Percentiles rank a stretch among this genome's conserved stretches.
Evolutionary conservation across 2,113 vertebrate genomes (phyloP).

Genomic region (Rhadina sibilatrix): DNA sequence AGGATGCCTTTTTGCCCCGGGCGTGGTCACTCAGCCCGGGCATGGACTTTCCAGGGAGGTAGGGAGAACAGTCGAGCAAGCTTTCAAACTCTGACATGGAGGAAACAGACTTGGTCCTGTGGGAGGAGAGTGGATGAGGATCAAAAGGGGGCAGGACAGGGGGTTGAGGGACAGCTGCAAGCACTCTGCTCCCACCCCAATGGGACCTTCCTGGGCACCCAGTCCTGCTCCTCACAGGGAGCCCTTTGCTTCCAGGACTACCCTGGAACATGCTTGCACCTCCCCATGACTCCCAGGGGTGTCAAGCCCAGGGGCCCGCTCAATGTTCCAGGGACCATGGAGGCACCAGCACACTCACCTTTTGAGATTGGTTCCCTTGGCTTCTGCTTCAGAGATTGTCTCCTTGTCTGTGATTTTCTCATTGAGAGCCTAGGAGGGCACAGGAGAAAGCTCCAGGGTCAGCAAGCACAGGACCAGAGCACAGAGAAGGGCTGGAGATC

Average conservation of each 20-base stretch:
- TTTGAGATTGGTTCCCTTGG: constrained; percentile 81
- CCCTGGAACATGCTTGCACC: neutral
- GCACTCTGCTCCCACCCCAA: neutral
- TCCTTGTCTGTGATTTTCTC: constrained; percentile 80
- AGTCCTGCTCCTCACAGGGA: neutral
- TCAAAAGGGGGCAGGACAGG: neutral
- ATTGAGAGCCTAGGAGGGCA: constrained; percentile 74
- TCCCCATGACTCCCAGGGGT: accelerated
- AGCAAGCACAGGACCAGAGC: neutral
- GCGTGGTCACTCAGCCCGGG: constrained; percentile 58
- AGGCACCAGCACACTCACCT: constrained; percentile 71
- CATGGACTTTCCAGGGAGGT: constrained; percentile 65
- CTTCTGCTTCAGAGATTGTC: constrained; percentile 74
- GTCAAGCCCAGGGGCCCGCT: neutral
- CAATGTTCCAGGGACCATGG: accelerated
- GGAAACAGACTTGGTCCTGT: constrained; percentile 85
- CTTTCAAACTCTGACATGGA: constrained; percentile 84
- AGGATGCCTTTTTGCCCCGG: constrained; percentile 65
- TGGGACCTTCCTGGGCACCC: neutral
- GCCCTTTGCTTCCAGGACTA: neutral
- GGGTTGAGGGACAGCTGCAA: neutral
- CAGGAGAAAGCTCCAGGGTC: neutral
- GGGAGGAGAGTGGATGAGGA: neutral
- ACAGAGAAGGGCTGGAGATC: neutral
- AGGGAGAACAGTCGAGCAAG: constrained; percentile 82